A percentile compares a stretch with the other conserved stretches of the same genome.
These are phyloP conservation scores for Lithobates sylvaticus DNA, from an alignment of 2,797 vertebrate genomes.

Conservation along the genomic window DNA sequence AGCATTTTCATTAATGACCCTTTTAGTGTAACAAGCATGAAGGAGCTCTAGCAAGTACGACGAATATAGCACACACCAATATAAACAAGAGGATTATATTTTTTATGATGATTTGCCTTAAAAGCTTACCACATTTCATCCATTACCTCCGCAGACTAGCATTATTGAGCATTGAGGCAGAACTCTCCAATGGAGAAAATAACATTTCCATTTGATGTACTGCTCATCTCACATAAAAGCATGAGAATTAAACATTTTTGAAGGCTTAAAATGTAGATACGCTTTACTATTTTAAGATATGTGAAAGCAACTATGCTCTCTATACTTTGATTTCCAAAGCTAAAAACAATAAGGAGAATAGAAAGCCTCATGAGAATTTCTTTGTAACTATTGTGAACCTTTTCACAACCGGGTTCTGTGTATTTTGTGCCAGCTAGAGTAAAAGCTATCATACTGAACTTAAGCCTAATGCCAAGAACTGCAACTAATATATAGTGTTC, in stretches of 20 bases:
- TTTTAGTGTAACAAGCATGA: slow-evolving; percentile 42
- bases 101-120: slow-evolving; percentile 39
- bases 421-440: neutral
- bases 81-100: slow-evolving; percentile 22
- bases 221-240: neutral
- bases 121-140: slow-evolving; percentile 40
- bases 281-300: neutral
- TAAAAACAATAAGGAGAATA: neutral
- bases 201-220: slow-evolving; percentile 9
- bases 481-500: slow-evolving; percentile 1
- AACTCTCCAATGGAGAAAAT: slow-evolving; percentile 18
- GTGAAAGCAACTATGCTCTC: neutral
- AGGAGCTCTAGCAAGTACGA: slow-evolving; percentile 2
- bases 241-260: no score
- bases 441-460: slow-evolving; percentile 14
- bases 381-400: neutral
- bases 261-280: neutral
- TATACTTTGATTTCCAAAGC: neutral
- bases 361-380: neutral
- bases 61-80: slow-evolving; percentile 19
- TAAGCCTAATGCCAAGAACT: slow-evolving; percentile 3
- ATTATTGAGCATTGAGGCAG: slow-evolving; percentile 5
- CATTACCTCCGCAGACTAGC: slow-evolving; percentile 12
- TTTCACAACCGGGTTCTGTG: neutral
- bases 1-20: slow-evolving; percentile 36